Base-by-base conservation (phyloP, 2,113 vertebrate genomes). In the Bubo scandiacus region DNA sequence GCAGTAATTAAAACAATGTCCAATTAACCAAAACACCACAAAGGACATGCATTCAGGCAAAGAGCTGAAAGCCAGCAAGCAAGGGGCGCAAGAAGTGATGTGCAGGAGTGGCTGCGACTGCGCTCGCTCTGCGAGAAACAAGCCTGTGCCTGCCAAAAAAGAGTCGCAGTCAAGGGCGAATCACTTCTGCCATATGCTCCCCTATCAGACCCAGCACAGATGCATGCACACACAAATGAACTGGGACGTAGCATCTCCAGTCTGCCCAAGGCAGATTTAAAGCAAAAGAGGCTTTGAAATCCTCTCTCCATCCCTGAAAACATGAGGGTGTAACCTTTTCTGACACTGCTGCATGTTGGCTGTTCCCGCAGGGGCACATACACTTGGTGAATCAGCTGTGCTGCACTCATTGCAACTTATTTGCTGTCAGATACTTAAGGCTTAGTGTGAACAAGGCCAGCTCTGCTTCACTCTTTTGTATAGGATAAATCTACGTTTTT, bases 1-100 rank as follows among this genome's bases (percentile, higher is more conserved):
- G 62, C 23, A 83, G 49, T 90, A 91, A 96, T 96, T 91, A 94
- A 91, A 96, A 77, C 91, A 80, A 90, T 9, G 91, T 72, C 73
- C 86, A 96, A 82, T 96, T 96, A 97, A 82, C 65, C 84, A 92
- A 94, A 92, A 68, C 5, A 15, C 62, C 95, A 92, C 94, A 79
- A 91, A 97, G 83, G 83, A 80, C 63, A 66, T 0, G 5, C 62
- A 68, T 5, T 3, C 65, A 94, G 68, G 61, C 77, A 81, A 86
- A 88, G 54, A 81, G 34, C 42, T 49, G 77, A 78, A 71, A 89
- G 83, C 25, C 81, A 94, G 73, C 49, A 32, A 82, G 73, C 61
- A 2, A n/a, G 49, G 47, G 83, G 58, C 4, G 0, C 45, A 38
- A 81, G 81, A 66, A 96, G 15, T 4, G 81, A 85, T 92, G 92